Percentiles rank a stretch among this genome's conserved stretches.
Evolutionary conservation across 2,113 vertebrate species (phyloP).

Genomic region (Larimichthys crocea): DNA sequence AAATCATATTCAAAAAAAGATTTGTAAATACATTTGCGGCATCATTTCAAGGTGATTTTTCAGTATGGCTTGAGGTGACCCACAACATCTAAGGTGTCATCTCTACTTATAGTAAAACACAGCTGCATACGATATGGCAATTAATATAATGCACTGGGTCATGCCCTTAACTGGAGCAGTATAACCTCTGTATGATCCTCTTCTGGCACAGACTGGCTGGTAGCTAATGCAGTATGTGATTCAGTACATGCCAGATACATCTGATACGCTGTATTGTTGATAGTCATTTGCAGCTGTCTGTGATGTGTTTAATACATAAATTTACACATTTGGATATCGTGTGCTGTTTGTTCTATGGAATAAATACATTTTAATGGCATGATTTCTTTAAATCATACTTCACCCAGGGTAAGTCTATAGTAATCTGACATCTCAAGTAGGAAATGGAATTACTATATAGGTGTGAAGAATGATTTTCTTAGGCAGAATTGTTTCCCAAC

Average conservation of each 20-base stretch:
- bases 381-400: slow-evolving; percentile 31
- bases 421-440: slow-evolving; percentile 28
- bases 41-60: slow-evolving; percentile 8
- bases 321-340: slow-evolving; percentile 9
- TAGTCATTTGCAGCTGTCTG: slow-evolving; percentile 15
- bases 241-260: slow-evolving; percentile 18
- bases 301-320: slow-evolving; percentile 23
- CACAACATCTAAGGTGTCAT: not conserved
- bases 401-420: slow-evolving; percentile 1
- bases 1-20: not conserved
- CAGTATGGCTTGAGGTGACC: not conserved
- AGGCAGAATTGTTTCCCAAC: not conserved
- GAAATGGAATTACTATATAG: not conserved
- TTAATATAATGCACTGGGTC: slow-evolving; percentile 23
- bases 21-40: not conserved
- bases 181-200: slow-evolving; percentile 14
- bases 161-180: not conserved
- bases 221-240: not conserved
- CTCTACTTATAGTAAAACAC: not conserved
- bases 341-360: not conserved
- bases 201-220: not conserved
- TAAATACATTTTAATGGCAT: slow-evolving; percentile 34
- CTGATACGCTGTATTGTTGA: not conserved
- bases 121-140: slow-evolving; percentile 10
- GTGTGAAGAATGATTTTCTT: slow-evolving; percentile 17